Conservation (phyloP, 1,140 invertebrate species). For the Nephila pilipes region DNA sequence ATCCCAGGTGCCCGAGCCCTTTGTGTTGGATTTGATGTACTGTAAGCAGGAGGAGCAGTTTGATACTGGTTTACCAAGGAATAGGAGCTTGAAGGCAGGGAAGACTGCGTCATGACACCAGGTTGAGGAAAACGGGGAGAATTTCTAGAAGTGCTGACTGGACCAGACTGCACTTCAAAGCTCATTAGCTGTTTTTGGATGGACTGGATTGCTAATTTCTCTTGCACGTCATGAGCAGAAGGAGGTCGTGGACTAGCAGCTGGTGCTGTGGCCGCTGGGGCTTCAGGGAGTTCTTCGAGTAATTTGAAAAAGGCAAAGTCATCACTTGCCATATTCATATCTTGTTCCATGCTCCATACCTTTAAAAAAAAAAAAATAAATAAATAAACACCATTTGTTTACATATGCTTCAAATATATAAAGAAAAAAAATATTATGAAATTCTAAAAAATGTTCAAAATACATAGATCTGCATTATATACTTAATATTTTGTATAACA, state of each 20-base stretch:
- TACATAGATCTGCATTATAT: too few species aligned
- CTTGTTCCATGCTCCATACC: conserved; percentile 78
- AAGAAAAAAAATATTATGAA: too few species aligned
- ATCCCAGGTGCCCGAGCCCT: conserved; percentile 78
- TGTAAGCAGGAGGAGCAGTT: conserved; percentile 62
- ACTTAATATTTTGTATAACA: too few species aligned
- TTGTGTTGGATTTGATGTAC: conserved; percentile 15
- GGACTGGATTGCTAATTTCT: conserved; percentile 92
- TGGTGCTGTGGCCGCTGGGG: conserved; percentile 32
- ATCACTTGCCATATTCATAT: conserved; percentile 64
- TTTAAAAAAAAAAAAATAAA: not conserved
- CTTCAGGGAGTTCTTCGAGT: conserved; percentile 64
- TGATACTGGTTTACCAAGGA: conserved; percentile 56
- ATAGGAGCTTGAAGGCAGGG: conserved; percentile 24
- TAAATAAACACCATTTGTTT: too few species aligned
- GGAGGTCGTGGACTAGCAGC: conserved; percentile 58
- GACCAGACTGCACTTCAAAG: conserved; percentile 85
- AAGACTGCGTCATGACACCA: conserved; percentile 27
- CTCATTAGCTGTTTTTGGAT: conserved; percentile 96
- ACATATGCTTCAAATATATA: too few species aligned
- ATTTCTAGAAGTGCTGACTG: not conserved
- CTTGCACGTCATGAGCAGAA: conserved; percentile 83
- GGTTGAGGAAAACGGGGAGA: conserved; percentile 78
- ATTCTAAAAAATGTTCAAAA: too few species aligned
- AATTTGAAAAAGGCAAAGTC: conserved; percentile 63